Evolutionary conservation across 1,140 invertebrate species (phyloP).

Genomic region (Plectus sambesii): DNA sequence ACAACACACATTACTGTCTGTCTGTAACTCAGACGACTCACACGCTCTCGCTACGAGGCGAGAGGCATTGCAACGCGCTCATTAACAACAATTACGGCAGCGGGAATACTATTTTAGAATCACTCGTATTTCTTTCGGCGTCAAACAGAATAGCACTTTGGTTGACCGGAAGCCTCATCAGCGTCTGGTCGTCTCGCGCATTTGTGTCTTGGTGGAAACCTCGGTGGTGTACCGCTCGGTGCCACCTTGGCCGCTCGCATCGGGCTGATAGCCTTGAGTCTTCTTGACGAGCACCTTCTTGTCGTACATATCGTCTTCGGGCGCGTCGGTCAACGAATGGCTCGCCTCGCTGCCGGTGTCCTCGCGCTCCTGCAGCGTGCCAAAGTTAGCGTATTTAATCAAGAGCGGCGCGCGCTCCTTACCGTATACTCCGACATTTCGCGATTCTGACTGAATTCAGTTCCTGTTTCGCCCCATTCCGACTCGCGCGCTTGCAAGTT

Average conservation of each 20-base stretch:
- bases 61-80: too few species aligned
- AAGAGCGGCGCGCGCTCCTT: constrained; percentile 6
- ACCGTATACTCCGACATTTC: constrained; percentile 18
- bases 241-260: constrained; percentile 8
- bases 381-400: constrained; percentile 5
- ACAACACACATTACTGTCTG: too few species aligned
- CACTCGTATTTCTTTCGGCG: too few species aligned
- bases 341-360: constrained; percentile 22
- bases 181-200: too few species aligned
- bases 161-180: too few species aligned
- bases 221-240: constrained; percentile 27
- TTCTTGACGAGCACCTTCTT: constrained; percentile 26
- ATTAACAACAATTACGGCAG: too few species aligned
- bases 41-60: too few species aligned
- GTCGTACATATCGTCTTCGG: constrained; percentile 31
- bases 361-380: constrained; percentile 31
- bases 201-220: constrained; percentile 25
- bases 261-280: constrained; percentile 25
- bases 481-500: constrained; percentile 2
- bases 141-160: too few species aligned
- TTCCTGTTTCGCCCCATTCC: constrained; percentile 10
- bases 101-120: too few species aligned
- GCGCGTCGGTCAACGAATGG: too few species aligned
- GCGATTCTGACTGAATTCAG: constrained; percentile 13
- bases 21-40: too few species aligned